phyloP scores from a whole-genome alignment of 2,888 invertebrate genomes.

The Lamellibrachia satsuma region DNA sequence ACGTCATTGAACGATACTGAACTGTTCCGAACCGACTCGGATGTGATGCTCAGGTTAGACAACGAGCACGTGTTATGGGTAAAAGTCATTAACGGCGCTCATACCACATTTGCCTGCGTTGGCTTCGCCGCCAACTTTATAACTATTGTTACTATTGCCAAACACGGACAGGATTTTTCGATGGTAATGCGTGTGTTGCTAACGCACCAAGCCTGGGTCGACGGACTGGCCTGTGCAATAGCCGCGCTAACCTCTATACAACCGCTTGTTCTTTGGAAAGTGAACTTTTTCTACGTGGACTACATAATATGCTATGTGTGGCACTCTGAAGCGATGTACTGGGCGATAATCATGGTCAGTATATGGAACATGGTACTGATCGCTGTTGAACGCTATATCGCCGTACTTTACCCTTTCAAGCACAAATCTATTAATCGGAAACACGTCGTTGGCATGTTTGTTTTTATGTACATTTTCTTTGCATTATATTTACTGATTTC shows the following conservation, averaged over 20 bases:
- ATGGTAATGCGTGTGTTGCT: neutral
- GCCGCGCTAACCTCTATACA: neutral
- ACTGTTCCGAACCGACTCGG: too few relatives aligned
- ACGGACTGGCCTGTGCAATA: neutral
- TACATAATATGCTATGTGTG: neutral
- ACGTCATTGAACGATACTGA: too few relatives aligned
- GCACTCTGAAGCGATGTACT: neutral
- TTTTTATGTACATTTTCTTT: neutral
- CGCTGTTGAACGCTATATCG: neutral
- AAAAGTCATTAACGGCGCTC: too few relatives aligned
- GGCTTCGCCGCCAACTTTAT: too few relatives aligned
- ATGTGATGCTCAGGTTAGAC: too few relatives aligned
- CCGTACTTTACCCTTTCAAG: neutral
- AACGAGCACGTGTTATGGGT: too few relatives aligned
- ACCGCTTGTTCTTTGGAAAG: neutral
- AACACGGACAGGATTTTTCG: neutral
- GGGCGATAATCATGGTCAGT: neutral
- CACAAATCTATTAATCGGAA: neutral
- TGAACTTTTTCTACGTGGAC: neutral
- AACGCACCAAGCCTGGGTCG: neutral
- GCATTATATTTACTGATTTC: neutral
- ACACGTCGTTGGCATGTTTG: neutral
- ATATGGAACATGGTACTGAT: neutral
- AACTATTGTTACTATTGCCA: neutral
- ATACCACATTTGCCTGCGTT: too few relatives aligned